A percentile compares a stretch with the other conserved stretches of the same genome.
Evolutionary conservation across 2,113 vertebrate genomes (phyloP).

Genomic region (Sciurus niger): DNA sequence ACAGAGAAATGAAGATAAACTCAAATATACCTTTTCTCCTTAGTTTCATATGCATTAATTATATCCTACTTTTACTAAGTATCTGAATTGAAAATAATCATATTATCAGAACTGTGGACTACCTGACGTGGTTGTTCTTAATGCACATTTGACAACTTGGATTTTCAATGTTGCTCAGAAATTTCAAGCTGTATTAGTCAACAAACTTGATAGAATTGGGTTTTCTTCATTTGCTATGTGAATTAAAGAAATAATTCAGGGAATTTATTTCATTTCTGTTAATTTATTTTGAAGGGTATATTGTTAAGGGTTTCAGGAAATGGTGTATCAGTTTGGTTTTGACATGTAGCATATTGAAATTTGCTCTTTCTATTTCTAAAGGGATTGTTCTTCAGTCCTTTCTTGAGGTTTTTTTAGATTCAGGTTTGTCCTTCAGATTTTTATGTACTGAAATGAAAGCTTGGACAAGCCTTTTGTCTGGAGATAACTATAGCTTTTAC

Average conservation of each 20-base stretch:
- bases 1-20: neutral
- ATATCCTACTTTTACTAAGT: neutral
- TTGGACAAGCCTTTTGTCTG: constrained; percentile 73
- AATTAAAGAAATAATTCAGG: constrained; percentile 53
- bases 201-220: neutral
- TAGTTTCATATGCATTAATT: neutral
- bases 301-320: constrained; percentile 16
- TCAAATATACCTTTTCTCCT: neutral
- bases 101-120: neutral
- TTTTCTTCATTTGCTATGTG: constrained; percentile 33
- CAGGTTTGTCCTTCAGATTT: constrained; percentile 30
- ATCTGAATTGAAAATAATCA: neutral
- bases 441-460: constrained; percentile 27
- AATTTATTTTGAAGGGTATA: neutral
- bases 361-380: constrained; percentile 29
- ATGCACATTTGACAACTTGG: neutral
- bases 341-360: neutral
- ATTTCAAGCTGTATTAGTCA: neutral
- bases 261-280: neutral
- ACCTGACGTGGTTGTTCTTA: neutral
- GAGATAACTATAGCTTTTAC: constrained; percentile 44
- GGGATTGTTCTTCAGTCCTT: neutral
- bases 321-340: neutral
- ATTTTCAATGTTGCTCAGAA: constrained; percentile 32
- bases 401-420: neutral